A percentile compares a stretch with the other conserved stretches of the same genome.
These are phyloP conservation scores for Willowsia nigromaculata DNA, from an alignment of 2,888 invertebrate species.

Conservation along the genomic window DNA sequence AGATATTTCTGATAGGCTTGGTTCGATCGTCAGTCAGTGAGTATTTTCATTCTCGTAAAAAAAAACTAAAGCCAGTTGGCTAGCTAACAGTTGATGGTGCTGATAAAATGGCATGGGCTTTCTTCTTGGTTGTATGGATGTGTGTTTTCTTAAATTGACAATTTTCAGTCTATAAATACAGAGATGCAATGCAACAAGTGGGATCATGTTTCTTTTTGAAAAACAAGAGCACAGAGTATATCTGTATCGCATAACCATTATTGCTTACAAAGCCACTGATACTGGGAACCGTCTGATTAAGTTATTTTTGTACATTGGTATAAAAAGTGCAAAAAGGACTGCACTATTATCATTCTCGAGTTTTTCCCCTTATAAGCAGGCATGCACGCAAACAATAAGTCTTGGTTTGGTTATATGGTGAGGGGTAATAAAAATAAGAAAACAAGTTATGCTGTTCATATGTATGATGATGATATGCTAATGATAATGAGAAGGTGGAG, in stretches of 20 bases:
- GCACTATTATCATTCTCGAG: background rate
- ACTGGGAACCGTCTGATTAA: conserved; percentile 6
- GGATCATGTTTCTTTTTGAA: background rate
- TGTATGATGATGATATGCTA: conserved; percentile 30
- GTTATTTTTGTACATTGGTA: conserved; percentile 38
- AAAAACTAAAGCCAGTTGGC: conserved; percentile 32
- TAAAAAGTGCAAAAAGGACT: conserved; percentile 1
- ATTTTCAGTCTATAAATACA: background rate
- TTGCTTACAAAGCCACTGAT: background rate
- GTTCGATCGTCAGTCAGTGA: background rate
- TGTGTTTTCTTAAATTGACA: background rate
- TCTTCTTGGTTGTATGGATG: background rate
- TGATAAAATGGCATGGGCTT: conserved; percentile 16
- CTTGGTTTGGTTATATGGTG: background rate
- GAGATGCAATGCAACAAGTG: conserved; percentile 3
- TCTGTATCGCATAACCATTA: background rate
- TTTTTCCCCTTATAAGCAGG: background rate
- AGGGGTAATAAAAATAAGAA: background rate
- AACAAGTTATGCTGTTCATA: conserved; percentile 16
- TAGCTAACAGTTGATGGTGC: background rate
- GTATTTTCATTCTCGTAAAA: background rate
- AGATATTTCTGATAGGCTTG: conserved; percentile 39
- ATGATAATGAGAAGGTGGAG: conserved; percentile 31
- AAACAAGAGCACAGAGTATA: background rate
- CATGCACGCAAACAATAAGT: background rate